Conservation (phyloP, 2,113 vertebrate species). For the Sinocyclocheilus anophthalmus region DNA sequence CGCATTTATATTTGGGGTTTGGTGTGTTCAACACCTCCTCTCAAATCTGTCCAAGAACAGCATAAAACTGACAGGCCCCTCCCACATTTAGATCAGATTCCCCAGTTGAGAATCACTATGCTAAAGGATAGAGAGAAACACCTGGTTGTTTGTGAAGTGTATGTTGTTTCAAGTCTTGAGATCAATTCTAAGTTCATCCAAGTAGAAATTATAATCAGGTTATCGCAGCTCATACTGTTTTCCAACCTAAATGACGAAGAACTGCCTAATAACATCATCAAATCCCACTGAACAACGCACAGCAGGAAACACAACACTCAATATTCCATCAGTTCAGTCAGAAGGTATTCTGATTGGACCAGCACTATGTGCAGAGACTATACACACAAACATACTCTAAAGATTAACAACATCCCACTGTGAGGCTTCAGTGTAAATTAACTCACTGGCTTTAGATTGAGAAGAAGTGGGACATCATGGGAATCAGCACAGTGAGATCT, state of each 20-base stretch:
- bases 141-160: background rate
- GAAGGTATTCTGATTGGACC: slow-evolving; percentile 19
- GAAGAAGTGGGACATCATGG: slow-evolving; percentile 9
- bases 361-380: slow-evolving; percentile 18
- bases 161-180: background rate
- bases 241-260: background rate
- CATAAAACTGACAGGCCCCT: too few relatives aligned
- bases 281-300: slow-evolving; percentile 2
- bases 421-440: slow-evolving; percentile 29
- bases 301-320: slow-evolving; percentile 32
- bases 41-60: too few relatives aligned
- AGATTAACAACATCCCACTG: slow-evolving; percentile 25
- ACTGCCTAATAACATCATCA: slow-evolving; percentile 27
- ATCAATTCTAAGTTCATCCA: background rate
- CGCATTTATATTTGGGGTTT: too few relatives aligned
- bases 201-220: slow-evolving; percentile 12
- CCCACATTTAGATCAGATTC: background rate
- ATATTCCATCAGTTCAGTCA: slow-evolving; percentile 29
- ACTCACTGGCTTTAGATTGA: slow-evolving; percentile 1
- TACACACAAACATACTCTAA: background rate
- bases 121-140: background rate
- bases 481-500: slow-evolving; percentile 16
- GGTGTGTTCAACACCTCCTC: too few relatives aligned
- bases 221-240: slow-evolving; percentile 4
- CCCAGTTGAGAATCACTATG: background rate